Percentiles rank a stretch among this genome's conserved stretches.
Evolutionary conservation across 2,797 vertebrate genomes (phyloP).

Genomic region (Alauda arvensis): DNA sequence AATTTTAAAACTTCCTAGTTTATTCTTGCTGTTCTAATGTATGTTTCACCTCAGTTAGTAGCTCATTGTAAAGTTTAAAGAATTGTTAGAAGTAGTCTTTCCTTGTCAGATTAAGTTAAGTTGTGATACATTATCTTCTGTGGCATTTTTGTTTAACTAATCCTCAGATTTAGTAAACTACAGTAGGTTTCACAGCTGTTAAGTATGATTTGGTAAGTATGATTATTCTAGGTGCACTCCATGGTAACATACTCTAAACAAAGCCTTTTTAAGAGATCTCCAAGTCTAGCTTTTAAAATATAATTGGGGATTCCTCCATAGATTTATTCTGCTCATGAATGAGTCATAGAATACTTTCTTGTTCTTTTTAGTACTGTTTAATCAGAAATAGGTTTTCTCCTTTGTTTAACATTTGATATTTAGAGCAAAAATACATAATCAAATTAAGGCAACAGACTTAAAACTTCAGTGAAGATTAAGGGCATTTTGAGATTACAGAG

Average conservation of each 20-base stretch:
- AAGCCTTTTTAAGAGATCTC: not conserved
- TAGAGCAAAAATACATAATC: not conserved
- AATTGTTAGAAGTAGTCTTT: not conserved
- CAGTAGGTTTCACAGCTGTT: not conserved
- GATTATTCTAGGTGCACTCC: not conserved
- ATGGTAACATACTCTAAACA: not conserved
- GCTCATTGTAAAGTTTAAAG: not conserved
- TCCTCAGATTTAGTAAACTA: not conserved
- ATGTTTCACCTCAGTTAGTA: not conserved
- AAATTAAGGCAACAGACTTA: not conserved
- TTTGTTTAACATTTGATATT: not conserved
- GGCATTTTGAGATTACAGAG: not conserved
- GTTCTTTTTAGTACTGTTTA: not conserved
- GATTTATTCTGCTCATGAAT: not conserved
- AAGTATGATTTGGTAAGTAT: not conserved
- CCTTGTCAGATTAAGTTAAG: not conserved
- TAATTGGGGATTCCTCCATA: not conserved
- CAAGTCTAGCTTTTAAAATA: not conserved
- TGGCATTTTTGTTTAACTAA: not conserved
- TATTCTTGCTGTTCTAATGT: not conserved
- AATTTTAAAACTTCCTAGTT: not conserved
- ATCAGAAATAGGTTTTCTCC: not conserved
- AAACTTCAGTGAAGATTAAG: not conserved
- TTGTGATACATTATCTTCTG: not conserved
- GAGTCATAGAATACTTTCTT: not conserved